phyloP scores from a whole-genome alignment of 1,140 invertebrate species.

The Ceratina australensis region DNA sequence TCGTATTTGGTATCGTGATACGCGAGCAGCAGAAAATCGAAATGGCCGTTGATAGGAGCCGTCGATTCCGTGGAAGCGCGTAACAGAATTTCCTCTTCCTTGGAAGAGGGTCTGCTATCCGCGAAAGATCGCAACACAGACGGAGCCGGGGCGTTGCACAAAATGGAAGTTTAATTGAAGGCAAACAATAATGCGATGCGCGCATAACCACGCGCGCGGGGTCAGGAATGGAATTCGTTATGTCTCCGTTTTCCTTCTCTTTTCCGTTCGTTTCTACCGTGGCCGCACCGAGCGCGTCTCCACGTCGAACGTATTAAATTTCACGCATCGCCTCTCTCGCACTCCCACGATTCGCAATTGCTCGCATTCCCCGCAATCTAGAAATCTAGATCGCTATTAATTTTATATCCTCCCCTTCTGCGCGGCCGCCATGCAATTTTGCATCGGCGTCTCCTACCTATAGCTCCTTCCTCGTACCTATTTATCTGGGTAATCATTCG shows the following conservation, averaged over 20 bases:
- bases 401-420: conserved; percentile 70
- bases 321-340: conserved; percentile 72
- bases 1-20: no score
- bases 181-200: conserved; percentile 77
- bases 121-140: conserved; percentile 67
- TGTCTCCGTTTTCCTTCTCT: conserved; percentile 59
- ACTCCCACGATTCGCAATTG: conserved; percentile 76
- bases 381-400: conserved; percentile 79
- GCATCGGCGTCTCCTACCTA: neutral
- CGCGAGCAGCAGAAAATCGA: no score
- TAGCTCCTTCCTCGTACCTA: neutral
- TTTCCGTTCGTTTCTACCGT: conserved; percentile 43
- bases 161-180: conserved; percentile 79
- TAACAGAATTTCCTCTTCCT: conserved; percentile 51
- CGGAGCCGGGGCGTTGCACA: conserved; percentile 71
- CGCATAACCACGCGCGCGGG: conserved; percentile 65
- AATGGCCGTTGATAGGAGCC: no score
- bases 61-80: conserved; percentile 23
- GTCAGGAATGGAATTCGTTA: conserved; percentile 73
- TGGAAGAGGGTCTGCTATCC: conserved; percentile 64
- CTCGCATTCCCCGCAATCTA: conserved; percentile 77
- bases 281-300: conserved; percentile 49
- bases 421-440: conserved; percentile 3
- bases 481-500: neutral
- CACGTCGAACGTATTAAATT: conserved; percentile 75